Evolutionary conservation across 92 coral and sea anemone genomes (phyloP), one percentile per base, ranked within the genome.

Genomic region (Actinernus sp.): DNA sequence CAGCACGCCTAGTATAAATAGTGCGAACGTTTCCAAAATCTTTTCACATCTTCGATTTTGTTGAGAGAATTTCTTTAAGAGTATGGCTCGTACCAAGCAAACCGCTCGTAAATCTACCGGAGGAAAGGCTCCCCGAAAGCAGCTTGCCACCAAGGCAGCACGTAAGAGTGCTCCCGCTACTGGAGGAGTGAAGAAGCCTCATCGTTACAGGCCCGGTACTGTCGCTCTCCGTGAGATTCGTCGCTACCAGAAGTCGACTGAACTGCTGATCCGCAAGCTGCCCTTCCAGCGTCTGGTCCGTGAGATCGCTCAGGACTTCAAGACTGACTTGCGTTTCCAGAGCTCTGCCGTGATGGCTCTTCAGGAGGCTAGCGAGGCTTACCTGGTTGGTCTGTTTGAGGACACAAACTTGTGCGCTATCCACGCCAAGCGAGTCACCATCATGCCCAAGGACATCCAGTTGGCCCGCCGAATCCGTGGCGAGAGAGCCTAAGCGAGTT

Each of bases 321-420:
- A 92, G 82, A 92, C 97, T 52, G 97, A 92, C 62, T 82, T 92
- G 60, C 97, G 97, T 28, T 86, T 91, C 85, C 97, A 91, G 89
- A 82, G 93, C 81, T 82, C 93, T 8, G 93, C 97, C 45, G 97
- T 91, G 68, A 86, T 86, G 93, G 97, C 97, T 25, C 88, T 91
- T 68, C 97, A 87, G 65, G 97, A 91, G 65, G 97, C 97, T 49
- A 87, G 97, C 91, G 97, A 91, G 68, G 91, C 93, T 34, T 91
- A 91, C 76, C 93, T 92, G 71, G 98, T 92, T 74, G 97, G 97
- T 65, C 89, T 92, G 61, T 92, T 92, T 62, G 97, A 92, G 65
- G 97, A 92, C 88, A 92, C 97, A 77, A 92, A 92, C 95, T 84
- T 92, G 95, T 92, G 97, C 68, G 97, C 97, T 77, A 92, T 92